Evolutionary conservation across 2,113 vertebrate genomes (phyloP).

Genomic region (Spizaetus ornatus): DNA sequence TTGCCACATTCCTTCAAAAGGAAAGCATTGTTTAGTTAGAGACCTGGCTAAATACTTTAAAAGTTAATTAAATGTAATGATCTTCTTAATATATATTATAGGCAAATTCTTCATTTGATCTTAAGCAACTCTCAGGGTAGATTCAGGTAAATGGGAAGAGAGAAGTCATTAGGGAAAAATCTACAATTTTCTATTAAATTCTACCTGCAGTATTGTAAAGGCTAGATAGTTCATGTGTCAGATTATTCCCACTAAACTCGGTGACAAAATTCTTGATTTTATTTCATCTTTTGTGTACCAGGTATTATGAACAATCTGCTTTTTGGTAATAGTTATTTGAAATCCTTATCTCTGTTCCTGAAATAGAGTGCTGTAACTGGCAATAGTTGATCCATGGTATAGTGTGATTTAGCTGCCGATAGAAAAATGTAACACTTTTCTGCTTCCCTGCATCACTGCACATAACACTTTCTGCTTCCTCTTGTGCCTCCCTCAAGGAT

Average conservation of each 20-base stretch:
- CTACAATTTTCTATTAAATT: slow-evolving; percentile 38
- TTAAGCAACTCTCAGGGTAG: background rate
- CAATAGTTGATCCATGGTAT: background rate
- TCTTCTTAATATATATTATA: slow-evolving; percentile 60
- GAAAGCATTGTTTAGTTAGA: slow-evolving; percentile 30
- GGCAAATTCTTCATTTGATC: slow-evolving; percentile 48
- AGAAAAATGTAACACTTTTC: slow-evolving; percentile 46
- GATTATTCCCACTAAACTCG: background rate
- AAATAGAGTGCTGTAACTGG: background rate
- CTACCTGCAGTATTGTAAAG: background rate
- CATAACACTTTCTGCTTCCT: background rate
- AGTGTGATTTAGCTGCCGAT: slow-evolving; percentile 28
- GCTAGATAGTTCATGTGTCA: background rate
- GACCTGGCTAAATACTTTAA: slow-evolving; percentile 3
- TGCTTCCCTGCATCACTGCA: slow-evolving; percentile 40
- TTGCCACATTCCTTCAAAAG: slow-evolving; percentile 13
- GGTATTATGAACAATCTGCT: background rate
- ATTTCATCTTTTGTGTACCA: background rate
- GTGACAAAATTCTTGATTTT: background rate
- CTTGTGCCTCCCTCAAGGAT: background rate
- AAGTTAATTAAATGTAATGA: slow-evolving; percentile 65
- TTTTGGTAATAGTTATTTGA: slow-evolving; percentile 10
- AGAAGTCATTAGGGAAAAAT: slow-evolving; percentile 11
- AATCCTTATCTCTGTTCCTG: slow-evolving; percentile 4
- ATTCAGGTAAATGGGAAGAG: slow-evolving; percentile 22